Percentiles rank a stretch among this genome's conserved stretches.
These are phyloP conservation scores for Chionodraco myersi DNA, from an alignment of 2,113 vertebrate genomes.

Conservation along the genomic window DNA sequence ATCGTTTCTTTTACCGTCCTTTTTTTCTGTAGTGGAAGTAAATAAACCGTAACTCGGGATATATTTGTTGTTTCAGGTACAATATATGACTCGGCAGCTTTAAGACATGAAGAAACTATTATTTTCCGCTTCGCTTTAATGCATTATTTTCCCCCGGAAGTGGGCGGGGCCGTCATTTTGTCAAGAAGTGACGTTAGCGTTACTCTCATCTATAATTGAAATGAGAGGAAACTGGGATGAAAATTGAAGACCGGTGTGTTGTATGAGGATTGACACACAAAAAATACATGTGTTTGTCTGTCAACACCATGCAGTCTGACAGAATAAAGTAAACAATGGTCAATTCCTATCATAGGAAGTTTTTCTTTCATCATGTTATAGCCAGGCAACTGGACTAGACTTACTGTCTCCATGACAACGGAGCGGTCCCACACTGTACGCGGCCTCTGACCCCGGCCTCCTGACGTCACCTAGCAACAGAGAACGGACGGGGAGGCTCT, in stretches of 20 bases:
- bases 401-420: conserved; percentile 94
- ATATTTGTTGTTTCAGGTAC: too few species aligned
- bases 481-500: conserved; percentile 89
- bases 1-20: too few species aligned
- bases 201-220: too few species aligned
- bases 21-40: too few species aligned
- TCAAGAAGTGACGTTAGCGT: too few species aligned
- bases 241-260: background rate
- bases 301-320: background rate
- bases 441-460: conserved; percentile 90
- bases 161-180: too few species aligned
- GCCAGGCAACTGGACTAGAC: conserved; percentile 65
- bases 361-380: background rate
- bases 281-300: background rate
- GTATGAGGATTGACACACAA: background rate
- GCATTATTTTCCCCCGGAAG: too few species aligned
- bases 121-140: too few species aligned
- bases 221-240: too few species aligned
- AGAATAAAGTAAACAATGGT: background rate
- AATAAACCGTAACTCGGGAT: too few species aligned
- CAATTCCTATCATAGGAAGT: background rate
- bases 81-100: too few species aligned
- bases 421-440: conserved; percentile 90
- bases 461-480: conserved; percentile 90
- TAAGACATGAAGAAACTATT: too few species aligned